Evolutionary conservation across 2,888 invertebrate species (phyloP).

Genomic region (Chrysopilus asiliformis): DNA sequence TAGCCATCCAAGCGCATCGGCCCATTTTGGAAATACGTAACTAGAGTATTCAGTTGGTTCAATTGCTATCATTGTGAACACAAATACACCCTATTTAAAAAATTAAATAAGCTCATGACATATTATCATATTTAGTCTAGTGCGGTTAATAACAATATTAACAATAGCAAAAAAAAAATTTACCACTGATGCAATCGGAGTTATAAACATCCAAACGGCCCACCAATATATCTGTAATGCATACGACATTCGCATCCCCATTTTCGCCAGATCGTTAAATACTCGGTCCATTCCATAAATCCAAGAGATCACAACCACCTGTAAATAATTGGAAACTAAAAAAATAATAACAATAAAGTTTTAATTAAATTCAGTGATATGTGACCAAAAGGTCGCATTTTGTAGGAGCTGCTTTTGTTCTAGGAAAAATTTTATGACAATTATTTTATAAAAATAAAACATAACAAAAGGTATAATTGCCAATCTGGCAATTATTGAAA

Average conservation of each 20-base stretch:
- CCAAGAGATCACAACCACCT: slow-evolving; percentile 51
- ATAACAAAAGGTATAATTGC: too few species aligned
- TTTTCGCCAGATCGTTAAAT: slow-evolving; percentile 42
- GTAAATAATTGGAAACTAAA: too few species aligned
- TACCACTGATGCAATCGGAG: slow-evolving; percentile 58
- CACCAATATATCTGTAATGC: slow-evolving; percentile 54
- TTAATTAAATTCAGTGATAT: too few species aligned
- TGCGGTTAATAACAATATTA: too few species aligned
- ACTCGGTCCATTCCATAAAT: slow-evolving; percentile 51
- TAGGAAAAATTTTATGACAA: too few species aligned
- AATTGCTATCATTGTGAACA: slow-evolving; percentile 58
- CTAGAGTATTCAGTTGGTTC: slow-evolving; percentile 47
- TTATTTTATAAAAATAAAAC: too few species aligned
- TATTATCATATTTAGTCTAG: too few species aligned
- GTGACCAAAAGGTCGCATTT: too few species aligned
- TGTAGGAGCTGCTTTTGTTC: too few species aligned
- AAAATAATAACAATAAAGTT: too few species aligned
- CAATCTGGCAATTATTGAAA: too few species aligned
- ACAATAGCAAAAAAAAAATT: slow-evolving; percentile 32
- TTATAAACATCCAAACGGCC: slow-evolving; percentile 53
- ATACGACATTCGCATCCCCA: slow-evolving; percentile 51
- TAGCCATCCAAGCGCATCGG: slow-evolving; percentile 55
- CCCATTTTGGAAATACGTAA: slow-evolving; percentile 56
- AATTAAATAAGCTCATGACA: slow-evolving; percentile 21
- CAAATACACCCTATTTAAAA: slow-evolving; percentile 60